Percentiles rank a stretch among this genome's conserved stretches.
Evolutionary conservation across 2,113 vertebrate genomes (phyloP).

Genomic region (Ranitomeya variabilis): DNA sequence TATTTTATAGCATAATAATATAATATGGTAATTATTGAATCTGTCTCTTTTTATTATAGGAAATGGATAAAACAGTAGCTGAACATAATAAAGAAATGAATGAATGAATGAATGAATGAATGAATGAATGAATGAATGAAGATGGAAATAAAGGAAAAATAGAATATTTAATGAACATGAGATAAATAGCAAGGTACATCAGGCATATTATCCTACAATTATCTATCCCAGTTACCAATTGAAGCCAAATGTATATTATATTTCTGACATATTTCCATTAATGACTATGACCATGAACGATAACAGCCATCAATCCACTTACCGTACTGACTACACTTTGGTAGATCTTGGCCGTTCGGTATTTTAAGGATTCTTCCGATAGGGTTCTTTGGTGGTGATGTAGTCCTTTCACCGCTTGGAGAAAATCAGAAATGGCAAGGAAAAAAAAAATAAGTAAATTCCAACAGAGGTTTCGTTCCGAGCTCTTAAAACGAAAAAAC

Average conservation of each 20-base stretch:
- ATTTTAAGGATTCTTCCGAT: not conserved
- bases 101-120: not conserved
- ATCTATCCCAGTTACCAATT: not conserved
- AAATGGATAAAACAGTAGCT: too few relatives aligned
- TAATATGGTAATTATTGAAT: not conserved
- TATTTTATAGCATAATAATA: not conserved
- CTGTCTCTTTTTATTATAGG: not conserved
- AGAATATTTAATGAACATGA: not conserved
- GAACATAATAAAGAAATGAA: not conserved
- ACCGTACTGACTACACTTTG: not conserved
- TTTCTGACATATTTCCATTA: not conserved
- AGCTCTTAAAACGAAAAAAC: conserved; percentile 65
- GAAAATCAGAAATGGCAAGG: conserved; percentile 75
- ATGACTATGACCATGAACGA: not conserved
- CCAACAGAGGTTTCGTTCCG: conserved; percentile 69
- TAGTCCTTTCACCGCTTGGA: conserved; percentile 72
- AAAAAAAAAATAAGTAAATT: conserved; percentile 67
- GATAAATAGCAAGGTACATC: not conserved
- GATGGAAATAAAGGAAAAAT: not conserved
- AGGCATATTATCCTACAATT: too few relatives aligned
- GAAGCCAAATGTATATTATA: not conserved
- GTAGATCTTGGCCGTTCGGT: not conserved
- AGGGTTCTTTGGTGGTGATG: conserved; percentile 69
- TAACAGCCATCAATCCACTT: not conserved
- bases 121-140: not conserved